Base-by-base conservation (phyloP, 2,113 vertebrate species). In the Chroicocephalus ridibundus region DNA sequence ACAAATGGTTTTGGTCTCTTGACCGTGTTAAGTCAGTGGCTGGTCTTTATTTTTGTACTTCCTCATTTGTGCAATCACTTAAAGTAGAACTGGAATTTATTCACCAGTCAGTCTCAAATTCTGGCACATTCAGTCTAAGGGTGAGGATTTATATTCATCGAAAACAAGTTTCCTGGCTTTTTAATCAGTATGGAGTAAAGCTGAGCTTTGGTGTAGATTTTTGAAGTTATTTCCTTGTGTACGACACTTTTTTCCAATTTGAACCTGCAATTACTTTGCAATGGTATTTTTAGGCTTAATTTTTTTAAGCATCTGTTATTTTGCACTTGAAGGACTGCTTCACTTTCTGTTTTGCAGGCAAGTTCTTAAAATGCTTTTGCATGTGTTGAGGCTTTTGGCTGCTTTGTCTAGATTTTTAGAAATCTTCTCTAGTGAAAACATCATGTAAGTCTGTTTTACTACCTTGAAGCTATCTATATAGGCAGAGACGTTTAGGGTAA, bases 311-410 rank as follows among this genome's bases (percentile, higher is more conserved):
- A 76, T 82, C 61, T 94, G 81, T 66, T 87, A 70, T 84, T 83
- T 84, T 93, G 84, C 65, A 76, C 65, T 89, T 91, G 64, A 65
- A 71, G 62, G n/a, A 70, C 51, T 89, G 57, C 12, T 87, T 93
- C 5, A 1, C 88, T 93, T 91, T 96, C 83, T 20, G 5, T 91
- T 93, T 91, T 94, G 71, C 82, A 85, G 74, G 49, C 82, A 82
- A 36, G 52, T 72, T 94, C 89, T 76, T 70, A 75, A 93, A 86
- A 90, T 54, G 58, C 36, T 93, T 96, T 94, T 89, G n/a, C 78
- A 82, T 64, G 78, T 93, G 75, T 82, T 89, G 64, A 76, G 32
- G 71, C 74, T 80, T 87, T 96, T 83, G 82, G 58, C 92, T 52
- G 54, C 66, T 91, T 58, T 94, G 38, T 69, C 87, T 91, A 57